A percentile compares a stretch with the other conserved stretches of the same genome.
phyloP scores from a whole-genome alignment of 1,140 invertebrate species.

The Magallana gigas region DNA sequence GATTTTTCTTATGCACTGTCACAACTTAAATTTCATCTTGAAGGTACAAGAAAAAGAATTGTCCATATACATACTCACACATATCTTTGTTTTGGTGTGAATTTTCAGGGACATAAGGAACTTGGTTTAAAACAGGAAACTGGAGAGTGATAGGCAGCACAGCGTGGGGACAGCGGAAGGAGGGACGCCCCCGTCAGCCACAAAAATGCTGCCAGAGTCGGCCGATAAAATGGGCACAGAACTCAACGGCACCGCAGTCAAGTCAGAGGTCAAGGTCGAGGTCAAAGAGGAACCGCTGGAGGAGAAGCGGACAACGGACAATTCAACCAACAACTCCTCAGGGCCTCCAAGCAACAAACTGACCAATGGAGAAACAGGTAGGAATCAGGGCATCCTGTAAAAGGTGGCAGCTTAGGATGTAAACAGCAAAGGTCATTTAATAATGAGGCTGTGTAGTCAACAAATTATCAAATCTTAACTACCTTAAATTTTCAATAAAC shows the following conservation, averaged over 20 bases:
- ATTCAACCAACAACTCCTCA: conserved; percentile 47
- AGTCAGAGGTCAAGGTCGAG: conserved; percentile 46
- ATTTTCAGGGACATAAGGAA: background rate
- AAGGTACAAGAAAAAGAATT: conserved; percentile 21
- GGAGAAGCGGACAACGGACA: conserved; percentile 45
- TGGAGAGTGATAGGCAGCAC: background rate
- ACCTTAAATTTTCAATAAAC: no score
- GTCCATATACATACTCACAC: background rate
- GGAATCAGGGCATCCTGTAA: background rate
- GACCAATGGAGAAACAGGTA: conserved; percentile 68
- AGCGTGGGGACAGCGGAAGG: background rate
- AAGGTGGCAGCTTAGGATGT: no score
- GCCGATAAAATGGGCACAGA: conserved; percentile 52
- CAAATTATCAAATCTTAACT: no score
- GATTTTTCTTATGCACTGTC: conserved; percentile 29
- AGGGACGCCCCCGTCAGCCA: background rate
- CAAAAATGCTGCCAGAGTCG: conserved; percentile 54
- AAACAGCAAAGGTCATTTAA: no score
- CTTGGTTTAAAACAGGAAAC: background rate
- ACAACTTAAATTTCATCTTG: conserved; percentile 32
- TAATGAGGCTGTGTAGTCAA: no score
- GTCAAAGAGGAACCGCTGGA: conserved; percentile 63
- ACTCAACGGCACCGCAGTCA: conserved; percentile 52
- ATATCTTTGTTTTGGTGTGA: background rate
- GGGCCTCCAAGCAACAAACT: conserved; percentile 63